phyloP scores from a whole-genome alignment of 2,888 invertebrate genomes.

The Dromius quadrimaculatus region DNA sequence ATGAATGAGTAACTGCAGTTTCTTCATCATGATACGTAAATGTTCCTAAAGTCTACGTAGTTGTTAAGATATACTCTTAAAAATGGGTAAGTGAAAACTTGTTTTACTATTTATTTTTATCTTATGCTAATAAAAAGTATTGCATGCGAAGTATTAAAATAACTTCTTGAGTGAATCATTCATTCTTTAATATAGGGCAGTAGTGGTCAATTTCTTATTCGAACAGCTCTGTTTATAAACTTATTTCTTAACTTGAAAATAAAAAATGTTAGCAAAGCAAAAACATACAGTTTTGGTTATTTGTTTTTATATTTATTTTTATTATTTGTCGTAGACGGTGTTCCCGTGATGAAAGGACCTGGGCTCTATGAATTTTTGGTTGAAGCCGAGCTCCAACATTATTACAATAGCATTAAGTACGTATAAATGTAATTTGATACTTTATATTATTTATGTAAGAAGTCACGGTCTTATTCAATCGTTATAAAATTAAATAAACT shows the following conservation, averaged over 20 bases:
- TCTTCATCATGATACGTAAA: constrained; percentile 33
- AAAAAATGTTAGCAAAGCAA: neutral
- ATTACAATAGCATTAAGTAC: constrained; percentile 83
- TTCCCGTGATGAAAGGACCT: constrained; percentile 69
- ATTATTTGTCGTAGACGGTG: constrained; percentile 59
- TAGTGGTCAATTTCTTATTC: neutral
- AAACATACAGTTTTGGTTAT: constrained; percentile 26
- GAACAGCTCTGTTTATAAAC: neutral
- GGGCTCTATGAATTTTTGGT: constrained; percentile 90
- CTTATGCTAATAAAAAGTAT: constrained; percentile 27
- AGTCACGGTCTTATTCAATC: constrained; percentile 15
- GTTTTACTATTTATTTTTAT: constrained; percentile 47
- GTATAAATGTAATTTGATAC: constrained; percentile 57
- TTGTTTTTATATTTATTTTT: constrained; percentile 20
- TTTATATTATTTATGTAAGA: constrained; percentile 14
- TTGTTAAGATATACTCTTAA: neutral
- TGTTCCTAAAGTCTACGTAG: constrained; percentile 39
- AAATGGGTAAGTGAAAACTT: constrained; percentile 41
- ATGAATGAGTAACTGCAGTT: constrained; percentile 9
- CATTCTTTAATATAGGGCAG: constrained; percentile 22
- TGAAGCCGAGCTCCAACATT: constrained; percentile 94
- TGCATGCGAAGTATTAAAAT: constrained; percentile 35
- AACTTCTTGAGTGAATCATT: constrained; percentile 39
- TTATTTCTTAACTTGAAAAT: constrained; percentile 1
- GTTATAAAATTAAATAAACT: constrained; percentile 2